These are phyloP conservation scores for Saxidomus purpurata DNA, from an alignment of 1,140 invertebrate species.

Conservation along the genomic window DNA sequence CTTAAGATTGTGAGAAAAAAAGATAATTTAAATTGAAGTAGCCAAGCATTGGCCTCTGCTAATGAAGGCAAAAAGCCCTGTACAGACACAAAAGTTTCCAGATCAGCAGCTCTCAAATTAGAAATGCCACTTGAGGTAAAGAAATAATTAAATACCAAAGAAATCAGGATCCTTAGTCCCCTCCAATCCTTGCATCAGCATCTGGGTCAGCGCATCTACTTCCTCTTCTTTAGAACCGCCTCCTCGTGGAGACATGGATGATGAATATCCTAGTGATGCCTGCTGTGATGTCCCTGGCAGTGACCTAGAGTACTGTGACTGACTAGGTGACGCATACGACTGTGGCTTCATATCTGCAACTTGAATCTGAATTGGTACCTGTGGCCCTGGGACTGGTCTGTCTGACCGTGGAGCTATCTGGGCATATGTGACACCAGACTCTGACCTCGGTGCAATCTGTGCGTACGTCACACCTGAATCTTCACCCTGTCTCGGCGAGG, in stretches of 20 bases:
- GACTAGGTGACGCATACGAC: conserved; percentile 49
- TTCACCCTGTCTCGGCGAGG: conserved; percentile 12
- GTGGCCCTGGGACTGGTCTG: conserved; percentile 72
- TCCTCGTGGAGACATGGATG: conserved; percentile 14
- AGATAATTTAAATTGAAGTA: no score
- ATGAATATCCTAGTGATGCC: conserved; percentile 22
- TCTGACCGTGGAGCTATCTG: conserved; percentile 65
- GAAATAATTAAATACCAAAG: conserved; percentile 88
- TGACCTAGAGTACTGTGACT: conserved; percentile 50
- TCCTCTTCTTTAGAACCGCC: conserved; percentile 89
- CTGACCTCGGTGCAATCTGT: conserved; percentile 2
- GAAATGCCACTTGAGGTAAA: conserved; percentile 46
- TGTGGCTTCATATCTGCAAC: conserved; percentile 64
- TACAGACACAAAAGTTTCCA: no score
- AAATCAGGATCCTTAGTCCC: conserved; percentile 91
- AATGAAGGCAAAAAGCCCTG: no score
- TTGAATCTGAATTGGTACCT: conserved; percentile 70
- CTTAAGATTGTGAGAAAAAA: no score
- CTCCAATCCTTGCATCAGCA: conserved; percentile 94
- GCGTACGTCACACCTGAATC: conserved; percentile 49
- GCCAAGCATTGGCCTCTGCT: no score
- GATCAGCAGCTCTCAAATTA: no score
- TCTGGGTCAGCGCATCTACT: conserved; percentile 95
- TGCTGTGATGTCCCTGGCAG: conserved; percentile 7
- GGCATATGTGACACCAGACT: conserved; percentile 48